phyloP scores from a whole-genome alignment of 2,888 invertebrate genomes.

The Spisula subtruncata region DNA sequence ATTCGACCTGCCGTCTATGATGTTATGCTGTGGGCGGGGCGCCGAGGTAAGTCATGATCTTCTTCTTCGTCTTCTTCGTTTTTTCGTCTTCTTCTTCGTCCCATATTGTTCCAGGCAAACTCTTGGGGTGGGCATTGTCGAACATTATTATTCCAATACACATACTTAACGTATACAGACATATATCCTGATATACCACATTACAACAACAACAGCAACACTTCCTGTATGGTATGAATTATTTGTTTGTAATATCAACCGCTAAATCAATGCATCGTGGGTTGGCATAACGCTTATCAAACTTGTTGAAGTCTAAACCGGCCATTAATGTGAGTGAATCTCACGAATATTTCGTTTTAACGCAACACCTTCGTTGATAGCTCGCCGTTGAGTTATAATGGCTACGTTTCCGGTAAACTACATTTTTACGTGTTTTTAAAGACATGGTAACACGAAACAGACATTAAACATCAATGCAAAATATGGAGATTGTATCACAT shows the following conservation, averaged over 20 bases:
- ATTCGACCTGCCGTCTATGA: conserved; percentile 68
- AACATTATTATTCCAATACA: neutral
- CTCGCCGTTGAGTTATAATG: neutral
- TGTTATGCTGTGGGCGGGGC: conserved; percentile 71
- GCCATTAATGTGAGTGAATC: neutral
- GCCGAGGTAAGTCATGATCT: conserved; percentile 53
- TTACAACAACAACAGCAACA: neutral
- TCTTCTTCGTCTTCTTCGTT: too few species aligned
- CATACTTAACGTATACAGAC: neutral
- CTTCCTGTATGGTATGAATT: neutral
- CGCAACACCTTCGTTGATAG: neutral
- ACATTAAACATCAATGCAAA: neutral
- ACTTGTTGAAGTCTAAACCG: neutral
- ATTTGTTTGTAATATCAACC: neutral
- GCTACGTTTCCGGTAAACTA: neutral
- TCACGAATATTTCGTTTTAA: neutral
- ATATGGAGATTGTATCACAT: neutral
- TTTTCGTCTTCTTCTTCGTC: too few species aligned
- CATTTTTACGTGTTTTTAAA: neutral
- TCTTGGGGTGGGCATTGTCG: too few species aligned
- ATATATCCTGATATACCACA: neutral
- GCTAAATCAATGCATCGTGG: neutral
- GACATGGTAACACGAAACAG: neutral
- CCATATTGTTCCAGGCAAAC: too few species aligned
- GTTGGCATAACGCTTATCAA: neutral